Percentiles rank a stretch among this genome's conserved stretches.
These are phyloP conservation scores for Sericinus montela DNA, from an alignment of 2,888 invertebrate genomes.

Conservation along the genomic window DNA sequence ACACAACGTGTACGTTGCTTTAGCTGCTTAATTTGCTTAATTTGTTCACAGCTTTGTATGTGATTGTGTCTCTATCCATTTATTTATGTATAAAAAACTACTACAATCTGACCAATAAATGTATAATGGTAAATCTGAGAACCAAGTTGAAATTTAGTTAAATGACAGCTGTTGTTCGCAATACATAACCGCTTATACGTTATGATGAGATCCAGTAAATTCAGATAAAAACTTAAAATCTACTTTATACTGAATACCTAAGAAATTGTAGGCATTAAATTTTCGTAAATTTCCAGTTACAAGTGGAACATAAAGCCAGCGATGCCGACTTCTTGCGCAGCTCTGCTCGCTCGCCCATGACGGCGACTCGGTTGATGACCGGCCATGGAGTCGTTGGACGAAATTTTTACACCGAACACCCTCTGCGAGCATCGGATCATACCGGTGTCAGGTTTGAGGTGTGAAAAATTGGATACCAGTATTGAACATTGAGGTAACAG, in stretches of 20 bases:
- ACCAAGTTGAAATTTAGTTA: too few species aligned
- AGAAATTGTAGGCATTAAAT: constrained; percentile 17
- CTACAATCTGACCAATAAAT: too few species aligned
- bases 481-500: constrained; percentile 12
- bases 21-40: too few species aligned
- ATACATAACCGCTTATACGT: not conserved
- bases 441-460: constrained; percentile 21
- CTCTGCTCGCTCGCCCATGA: constrained; percentile 25
- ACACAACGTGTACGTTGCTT: too few species aligned
- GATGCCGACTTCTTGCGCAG: constrained; percentile 1
- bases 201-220: not conserved
- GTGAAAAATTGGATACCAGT: constrained; percentile 25
- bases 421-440: constrained; percentile 18
- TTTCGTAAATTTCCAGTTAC: constrained; percentile 18
- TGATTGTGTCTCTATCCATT: too few species aligned
- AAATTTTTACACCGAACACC: constrained; percentile 22
- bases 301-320: constrained; percentile 8
- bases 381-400: constrained; percentile 12
- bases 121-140: too few species aligned
- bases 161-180: too few species aligned
- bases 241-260: not conserved
- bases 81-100: too few species aligned
- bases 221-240: too few species aligned
- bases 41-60: too few species aligned
- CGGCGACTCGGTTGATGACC: constrained; percentile 36